These are phyloP conservation scores for Amazona guildingii DNA, from an alignment of 2,113 vertebrate genomes.

Conservation along the genomic window DNA sequence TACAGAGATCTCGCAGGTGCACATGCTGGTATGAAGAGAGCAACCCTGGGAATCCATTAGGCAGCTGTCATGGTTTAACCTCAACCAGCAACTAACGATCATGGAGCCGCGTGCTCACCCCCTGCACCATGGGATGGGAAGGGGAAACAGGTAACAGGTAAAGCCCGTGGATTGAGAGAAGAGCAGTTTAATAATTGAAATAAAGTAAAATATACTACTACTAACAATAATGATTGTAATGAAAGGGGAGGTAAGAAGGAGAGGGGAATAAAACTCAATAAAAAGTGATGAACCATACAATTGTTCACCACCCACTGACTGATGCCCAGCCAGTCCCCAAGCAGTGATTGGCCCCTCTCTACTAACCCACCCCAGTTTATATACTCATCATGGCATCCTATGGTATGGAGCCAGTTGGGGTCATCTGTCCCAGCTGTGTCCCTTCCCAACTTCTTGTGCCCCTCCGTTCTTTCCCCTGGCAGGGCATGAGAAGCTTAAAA, in stretches of 20 bases:
- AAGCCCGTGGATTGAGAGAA: not conserved
- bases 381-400: not conserved
- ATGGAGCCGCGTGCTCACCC: not conserved
- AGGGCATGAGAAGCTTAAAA: not conserved
- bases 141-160: not conserved
- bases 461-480: not conserved
- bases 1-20: not conserved
- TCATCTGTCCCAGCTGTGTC: not conserved
- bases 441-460: not conserved
- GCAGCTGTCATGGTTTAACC: conserved; percentile 3
- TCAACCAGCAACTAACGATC: not conserved
- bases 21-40: not conserved
- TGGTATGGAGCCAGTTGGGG: not conserved
- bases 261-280: not conserved
- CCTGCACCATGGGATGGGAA: not conserved
- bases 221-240: not conserved
- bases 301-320: not conserved
- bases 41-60: not conserved
- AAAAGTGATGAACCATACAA: not conserved
- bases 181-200: not conserved
- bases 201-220: not conserved
- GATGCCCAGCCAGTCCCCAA: not conserved
- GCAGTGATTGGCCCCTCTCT: not conserved
- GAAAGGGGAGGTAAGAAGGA: not conserved
- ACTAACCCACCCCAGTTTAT: not conserved